Evolutionary conservation across 2,797 vertebrate genomes (phyloP).

Genomic region (Malacoraja senta): DNA sequence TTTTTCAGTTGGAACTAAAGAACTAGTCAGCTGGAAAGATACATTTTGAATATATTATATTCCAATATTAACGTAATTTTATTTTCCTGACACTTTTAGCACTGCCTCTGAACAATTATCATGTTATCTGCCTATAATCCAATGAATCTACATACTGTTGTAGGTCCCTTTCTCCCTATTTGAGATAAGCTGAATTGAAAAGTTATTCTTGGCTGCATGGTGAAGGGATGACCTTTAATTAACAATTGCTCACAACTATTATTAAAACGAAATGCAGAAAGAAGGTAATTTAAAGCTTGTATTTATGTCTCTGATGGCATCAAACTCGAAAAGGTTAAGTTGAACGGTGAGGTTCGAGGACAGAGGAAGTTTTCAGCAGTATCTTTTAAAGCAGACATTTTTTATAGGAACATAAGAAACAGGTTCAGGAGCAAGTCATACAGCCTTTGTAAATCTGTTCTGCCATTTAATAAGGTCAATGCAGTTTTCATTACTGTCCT

Average conservation of each 20-base stretch:
- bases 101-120: background rate
- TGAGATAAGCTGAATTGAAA: conserved; percentile 9
- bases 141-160: background rate
- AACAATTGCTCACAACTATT: conserved; percentile 5
- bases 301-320: background rate
- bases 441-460: too few species aligned
- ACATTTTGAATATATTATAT: background rate
- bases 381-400: background rate
- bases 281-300: background rate
- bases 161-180: background rate
- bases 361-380: background rate
- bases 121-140: background rate
- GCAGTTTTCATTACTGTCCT: too few species aligned
- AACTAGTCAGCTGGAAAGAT: background rate
- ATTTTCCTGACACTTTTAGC: conserved; percentile 10
- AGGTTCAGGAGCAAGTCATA: too few species aligned
- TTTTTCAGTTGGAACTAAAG: conserved; percentile 2
- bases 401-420: too few species aligned
- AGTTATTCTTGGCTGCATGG: background rate
- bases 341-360: background rate
- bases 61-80: background rate
- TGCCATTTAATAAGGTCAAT: too few species aligned
- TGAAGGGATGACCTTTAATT: conserved; percentile 33
- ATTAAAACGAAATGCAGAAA: conserved; percentile 19
- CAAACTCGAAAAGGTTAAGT: conserved; percentile 19